Percentiles rank a stretch among this genome's conserved stretches.
These are phyloP conservation scores for Drosophila helvetica DNA, from an alignment of 2,888 invertebrate genomes.

Conservation along the genomic window DNA sequence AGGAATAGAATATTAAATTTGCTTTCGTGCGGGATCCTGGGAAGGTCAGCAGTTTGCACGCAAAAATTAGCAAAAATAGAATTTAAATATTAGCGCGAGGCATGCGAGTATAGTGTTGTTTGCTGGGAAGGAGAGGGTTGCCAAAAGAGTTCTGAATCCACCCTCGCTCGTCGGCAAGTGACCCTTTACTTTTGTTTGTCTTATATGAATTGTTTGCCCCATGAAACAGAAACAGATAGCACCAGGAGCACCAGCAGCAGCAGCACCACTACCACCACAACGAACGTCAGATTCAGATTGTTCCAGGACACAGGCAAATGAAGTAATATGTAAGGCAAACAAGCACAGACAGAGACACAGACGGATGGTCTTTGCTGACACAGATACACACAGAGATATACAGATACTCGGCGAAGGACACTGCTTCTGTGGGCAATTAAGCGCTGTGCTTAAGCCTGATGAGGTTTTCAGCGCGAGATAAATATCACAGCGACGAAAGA, in stretches of 20 bases:
- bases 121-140: neutral
- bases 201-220: conserved; percentile 35
- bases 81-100: conserved; percentile 47
- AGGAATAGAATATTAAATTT: conserved; percentile 35
- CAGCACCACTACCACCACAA: conserved; percentile 1
- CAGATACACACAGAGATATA: conserved; percentile 3
- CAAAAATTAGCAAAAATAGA: conserved; percentile 48
- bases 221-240: conserved; percentile 30
- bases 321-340: conserved; percentile 33
- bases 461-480: conserved; percentile 75
- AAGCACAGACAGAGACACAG: neutral
- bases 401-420: conserved; percentile 15
- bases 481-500: conserved; percentile 59
- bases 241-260: neutral
- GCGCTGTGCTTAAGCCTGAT: conserved; percentile 69
- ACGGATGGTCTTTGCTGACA: neutral
- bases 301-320: conserved; percentile 33
- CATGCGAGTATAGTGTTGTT: neutral
- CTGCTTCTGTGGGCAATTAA: conserved; percentile 60
- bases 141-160: conserved; percentile 11
- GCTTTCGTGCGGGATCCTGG: conserved; percentile 31
- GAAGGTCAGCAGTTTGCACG: conserved; percentile 64
- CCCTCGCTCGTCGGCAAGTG: conserved; percentile 24
- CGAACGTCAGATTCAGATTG: conserved; percentile 28
- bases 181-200: conserved; percentile 22